Conservation (phyloP, 2,797 vertebrate species). For the Enteromius paludinosus region DNA sequence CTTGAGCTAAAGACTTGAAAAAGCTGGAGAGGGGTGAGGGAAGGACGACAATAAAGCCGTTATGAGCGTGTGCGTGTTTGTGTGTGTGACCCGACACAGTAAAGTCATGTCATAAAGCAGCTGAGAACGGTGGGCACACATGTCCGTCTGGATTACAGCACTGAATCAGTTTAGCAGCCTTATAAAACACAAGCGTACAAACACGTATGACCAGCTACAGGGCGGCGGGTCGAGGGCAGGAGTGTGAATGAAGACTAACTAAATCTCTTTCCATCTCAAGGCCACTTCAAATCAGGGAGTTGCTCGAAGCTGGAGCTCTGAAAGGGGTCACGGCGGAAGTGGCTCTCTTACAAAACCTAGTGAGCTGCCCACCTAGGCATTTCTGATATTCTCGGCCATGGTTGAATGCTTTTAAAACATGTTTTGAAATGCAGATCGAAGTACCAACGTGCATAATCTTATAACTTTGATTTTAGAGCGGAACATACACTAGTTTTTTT, state of each 20-base stretch:
- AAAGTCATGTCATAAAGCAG: conserved; percentile 35
- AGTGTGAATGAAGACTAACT: conserved; percentile 8
- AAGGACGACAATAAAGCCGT: not conserved
- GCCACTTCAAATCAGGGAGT: not conserved
- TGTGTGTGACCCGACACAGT: not conserved
- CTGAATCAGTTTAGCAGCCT: conserved; percentile 23
- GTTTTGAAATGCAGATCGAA: not conserved
- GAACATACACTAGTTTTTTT: not conserved
- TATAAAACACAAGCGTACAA: conserved; percentile 22
- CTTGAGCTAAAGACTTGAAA: conserved; percentile 12
- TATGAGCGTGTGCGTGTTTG: no score
- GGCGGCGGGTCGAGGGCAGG: not conserved
- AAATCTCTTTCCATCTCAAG: conserved; percentile 13
- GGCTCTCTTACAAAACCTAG: not conserved
- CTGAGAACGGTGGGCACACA: not conserved
- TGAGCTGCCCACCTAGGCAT: not conserved
- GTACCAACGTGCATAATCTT: not conserved
- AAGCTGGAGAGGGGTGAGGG: not conserved
- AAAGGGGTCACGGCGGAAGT: not conserved
- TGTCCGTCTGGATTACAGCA: conserved; percentile 1
- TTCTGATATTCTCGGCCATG: not conserved
- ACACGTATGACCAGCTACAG: conserved; percentile 3
- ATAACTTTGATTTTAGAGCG: not conserved
- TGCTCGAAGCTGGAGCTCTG: not conserved
- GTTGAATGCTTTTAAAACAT: not conserved